A percentile compares a stretch with the other conserved stretches of the same genome.
phyloP scores from a whole-genome alignment of 1,140 invertebrate species.

The Leguminivora glycinivorella region DNA sequence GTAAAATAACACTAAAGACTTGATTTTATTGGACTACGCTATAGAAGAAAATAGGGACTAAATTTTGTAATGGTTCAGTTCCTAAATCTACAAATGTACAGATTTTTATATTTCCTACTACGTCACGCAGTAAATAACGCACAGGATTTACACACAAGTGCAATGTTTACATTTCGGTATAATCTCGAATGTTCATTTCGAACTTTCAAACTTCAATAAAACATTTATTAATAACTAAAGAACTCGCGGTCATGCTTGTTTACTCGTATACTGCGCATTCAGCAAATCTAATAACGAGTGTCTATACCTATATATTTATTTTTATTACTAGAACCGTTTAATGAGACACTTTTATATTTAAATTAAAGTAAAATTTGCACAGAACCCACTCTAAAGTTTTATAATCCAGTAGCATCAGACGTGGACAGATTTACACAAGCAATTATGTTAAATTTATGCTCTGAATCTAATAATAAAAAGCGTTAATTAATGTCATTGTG shows the following conservation, averaged over 20 bases:
- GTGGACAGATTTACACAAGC: neutral
- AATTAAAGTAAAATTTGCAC: neutral
- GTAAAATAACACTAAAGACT: too few species aligned
- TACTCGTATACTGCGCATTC: neutral
- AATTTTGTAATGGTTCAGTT: too few species aligned
- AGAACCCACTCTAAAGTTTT: neutral
- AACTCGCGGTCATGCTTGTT: neutral
- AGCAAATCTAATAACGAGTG: neutral
- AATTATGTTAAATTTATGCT: constrained; percentile 12
- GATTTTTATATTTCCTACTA: too few species aligned
- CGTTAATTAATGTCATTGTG: neutral
- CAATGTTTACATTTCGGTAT: too few species aligned
- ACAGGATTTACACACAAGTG: too few species aligned
- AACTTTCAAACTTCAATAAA: too few species aligned
- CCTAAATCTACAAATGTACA: too few species aligned
- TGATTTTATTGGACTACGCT: too few species aligned
- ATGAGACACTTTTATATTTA: neutral
- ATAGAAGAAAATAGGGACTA: too few species aligned
- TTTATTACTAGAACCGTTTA: neutral
- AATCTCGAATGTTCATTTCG: too few species aligned
- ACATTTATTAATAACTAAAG: neutral
- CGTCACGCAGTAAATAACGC: too few species aligned
- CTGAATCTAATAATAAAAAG: neutral
- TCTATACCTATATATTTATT: neutral
- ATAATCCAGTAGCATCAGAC: neutral